Evolutionary conservation across 2,888 invertebrate species (phyloP).

Genomic region (Drosophila conformis): DNA sequence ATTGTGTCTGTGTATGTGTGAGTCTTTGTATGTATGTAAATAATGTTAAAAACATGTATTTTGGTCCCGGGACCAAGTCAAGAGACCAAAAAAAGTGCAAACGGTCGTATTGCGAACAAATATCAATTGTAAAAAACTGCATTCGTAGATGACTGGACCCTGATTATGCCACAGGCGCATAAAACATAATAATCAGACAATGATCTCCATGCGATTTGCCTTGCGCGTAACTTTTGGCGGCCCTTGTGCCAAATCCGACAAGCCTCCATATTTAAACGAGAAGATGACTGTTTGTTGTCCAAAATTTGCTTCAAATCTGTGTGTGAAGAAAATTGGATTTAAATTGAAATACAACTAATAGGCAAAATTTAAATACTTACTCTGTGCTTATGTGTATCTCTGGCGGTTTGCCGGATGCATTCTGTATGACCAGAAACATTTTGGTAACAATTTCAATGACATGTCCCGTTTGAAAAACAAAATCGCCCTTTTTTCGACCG

Average conservation of each 20-base stretch:
- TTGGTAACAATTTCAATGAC: constrained; percentile 97
- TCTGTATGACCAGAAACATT: constrained; percentile 95
- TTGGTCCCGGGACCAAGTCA: too few relatives aligned
- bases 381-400: constrained; percentile 92
- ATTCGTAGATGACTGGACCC: too few relatives aligned
- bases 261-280: constrained; percentile 89
- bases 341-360: background rate
- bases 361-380: constrained; percentile 86
- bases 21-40: too few relatives aligned
- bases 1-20: too few relatives aligned
- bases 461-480: constrained; percentile 94
- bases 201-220: constrained; percentile 26
- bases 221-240: constrained; percentile 89
- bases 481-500: constrained; percentile 93
- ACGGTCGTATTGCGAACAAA: too few relatives aligned
- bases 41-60: too few relatives aligned
- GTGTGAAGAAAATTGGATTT: background rate
- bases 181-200: too few relatives aligned
- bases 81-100: too few relatives aligned
- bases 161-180: too few relatives aligned
- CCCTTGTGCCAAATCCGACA: constrained; percentile 88
- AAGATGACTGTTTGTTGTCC: constrained; percentile 92
- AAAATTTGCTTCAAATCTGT: constrained; percentile 93
- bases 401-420: constrained; percentile 92
- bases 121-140: too few relatives aligned